Conservation (phyloP, 2,113 vertebrate species). For the Collichthys lucidus region DNA sequence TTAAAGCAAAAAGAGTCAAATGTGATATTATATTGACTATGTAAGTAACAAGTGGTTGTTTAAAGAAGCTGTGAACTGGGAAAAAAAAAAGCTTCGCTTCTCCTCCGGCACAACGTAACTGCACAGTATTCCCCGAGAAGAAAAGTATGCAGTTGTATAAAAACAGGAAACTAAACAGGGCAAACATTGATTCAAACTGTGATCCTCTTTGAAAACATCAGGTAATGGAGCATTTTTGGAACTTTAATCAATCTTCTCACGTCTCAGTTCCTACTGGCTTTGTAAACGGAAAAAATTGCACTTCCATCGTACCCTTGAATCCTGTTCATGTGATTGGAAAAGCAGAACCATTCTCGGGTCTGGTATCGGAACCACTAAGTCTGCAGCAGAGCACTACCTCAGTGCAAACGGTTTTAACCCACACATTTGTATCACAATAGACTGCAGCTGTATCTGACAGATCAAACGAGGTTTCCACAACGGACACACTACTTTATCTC, state of each 20-base stretch:
- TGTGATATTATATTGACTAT: constrained; percentile 43
- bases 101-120: constrained; percentile 27
- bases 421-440: constrained; percentile 49
- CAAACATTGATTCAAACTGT: constrained; percentile 30
- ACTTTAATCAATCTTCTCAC: constrained; percentile 56
- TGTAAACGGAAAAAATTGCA: constrained; percentile 52
- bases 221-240: constrained; percentile 43
- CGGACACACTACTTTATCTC: constrained; percentile 55
- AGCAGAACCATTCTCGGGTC: constrained; percentile 58
- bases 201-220: constrained; percentile 28
- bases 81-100: neutral
- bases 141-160: constrained; percentile 40
- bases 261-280: constrained; percentile 54
- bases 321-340: constrained; percentile 61
- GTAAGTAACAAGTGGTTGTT: constrained; percentile 42
- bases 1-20: constrained; percentile 44
- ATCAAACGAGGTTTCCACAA: constrained; percentile 51
- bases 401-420: constrained; percentile 44
- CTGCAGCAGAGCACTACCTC: constrained; percentile 56
- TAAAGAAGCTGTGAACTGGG: constrained; percentile 8
- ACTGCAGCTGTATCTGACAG: constrained; percentile 55
- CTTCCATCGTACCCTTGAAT: constrained; percentile 57
- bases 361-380: constrained; percentile 38
- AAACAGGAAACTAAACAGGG: constrained; percentile 45
- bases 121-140: constrained; percentile 29